Evolutionary conservation across 2,797 vertebrate species (phyloP).

Genomic region (Peromyscus nudipes): DNA sequence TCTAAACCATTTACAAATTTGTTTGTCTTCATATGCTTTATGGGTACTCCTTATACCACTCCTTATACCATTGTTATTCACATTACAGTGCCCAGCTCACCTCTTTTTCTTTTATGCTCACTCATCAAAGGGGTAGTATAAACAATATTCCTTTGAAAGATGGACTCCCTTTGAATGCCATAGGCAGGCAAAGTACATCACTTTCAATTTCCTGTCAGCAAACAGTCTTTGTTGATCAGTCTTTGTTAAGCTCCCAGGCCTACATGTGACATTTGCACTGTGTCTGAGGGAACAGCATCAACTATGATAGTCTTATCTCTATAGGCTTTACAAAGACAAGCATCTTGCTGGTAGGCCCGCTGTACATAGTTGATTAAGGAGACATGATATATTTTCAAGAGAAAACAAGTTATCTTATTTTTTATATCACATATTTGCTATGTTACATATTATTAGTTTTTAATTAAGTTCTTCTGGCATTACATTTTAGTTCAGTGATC

Average conservation of each 20-base stretch:
- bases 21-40: not conserved
- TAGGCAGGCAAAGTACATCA: not conserved
- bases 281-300: not conserved
- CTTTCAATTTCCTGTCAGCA: not conserved
- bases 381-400: not conserved
- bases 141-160: not conserved
- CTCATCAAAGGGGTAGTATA: not conserved
- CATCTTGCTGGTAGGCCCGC: not conserved
- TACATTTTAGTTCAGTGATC: not conserved
- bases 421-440: not conserved
- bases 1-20: not conserved
- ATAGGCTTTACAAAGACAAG: not conserved
- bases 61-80: too few species aligned
- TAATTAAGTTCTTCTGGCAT: constrained; percentile 22
- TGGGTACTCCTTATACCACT: not conserved
- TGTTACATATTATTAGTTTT: not conserved
- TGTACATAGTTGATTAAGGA: not conserved
- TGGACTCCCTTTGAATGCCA: not conserved
- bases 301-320: not conserved
- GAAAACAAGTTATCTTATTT: not conserved
- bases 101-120: not conserved
- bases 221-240: not conserved
- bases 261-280: not conserved
- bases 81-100: not conserved
- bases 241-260: too few species aligned